Conservation (phyloP, 2,113 vertebrate genomes). For the Tiliqua scincoides region DNA sequence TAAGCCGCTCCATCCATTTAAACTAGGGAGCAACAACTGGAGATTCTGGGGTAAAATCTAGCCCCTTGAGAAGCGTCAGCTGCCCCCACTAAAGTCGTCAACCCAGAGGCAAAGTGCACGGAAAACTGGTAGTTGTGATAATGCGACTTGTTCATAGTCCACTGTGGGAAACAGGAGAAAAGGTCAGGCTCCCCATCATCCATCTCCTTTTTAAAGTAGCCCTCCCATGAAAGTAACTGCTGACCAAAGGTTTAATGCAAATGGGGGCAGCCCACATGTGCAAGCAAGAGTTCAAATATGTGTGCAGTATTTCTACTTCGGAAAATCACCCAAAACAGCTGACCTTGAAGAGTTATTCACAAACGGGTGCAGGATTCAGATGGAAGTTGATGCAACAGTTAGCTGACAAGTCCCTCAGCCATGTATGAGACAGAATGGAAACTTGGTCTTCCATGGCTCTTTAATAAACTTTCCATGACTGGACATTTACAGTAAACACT, state of each 20-base stretch:
- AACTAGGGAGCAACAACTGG: not conserved
- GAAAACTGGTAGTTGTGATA: not conserved
- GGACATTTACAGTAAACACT: not conserved
- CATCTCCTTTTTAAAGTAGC: not conserved
- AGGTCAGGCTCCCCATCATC: not conserved
- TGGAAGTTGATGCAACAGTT: not conserved
- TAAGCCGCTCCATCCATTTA: not conserved
- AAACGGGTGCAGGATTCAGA: not conserved
- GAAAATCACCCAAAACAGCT: not conserved
- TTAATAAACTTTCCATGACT: not conserved
- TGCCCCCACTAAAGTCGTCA: too few relatives aligned
- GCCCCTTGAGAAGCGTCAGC: not conserved
- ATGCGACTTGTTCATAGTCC: too few relatives aligned
- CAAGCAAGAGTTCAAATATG: not conserved
- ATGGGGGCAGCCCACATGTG: too few relatives aligned
- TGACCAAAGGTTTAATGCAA: not conserved
- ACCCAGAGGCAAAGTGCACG: not conserved
- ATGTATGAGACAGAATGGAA: not conserved
- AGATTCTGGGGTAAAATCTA: not conserved
- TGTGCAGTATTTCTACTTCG: not conserved
- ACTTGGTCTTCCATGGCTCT: not conserved
- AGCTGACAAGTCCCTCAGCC: not conserved
- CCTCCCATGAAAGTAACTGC: not conserved
- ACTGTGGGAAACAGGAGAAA: not conserved
- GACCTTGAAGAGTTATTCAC: not conserved